Conservation (phyloP, 2,113 vertebrate genomes). For the Cololabis saira region DNA sequence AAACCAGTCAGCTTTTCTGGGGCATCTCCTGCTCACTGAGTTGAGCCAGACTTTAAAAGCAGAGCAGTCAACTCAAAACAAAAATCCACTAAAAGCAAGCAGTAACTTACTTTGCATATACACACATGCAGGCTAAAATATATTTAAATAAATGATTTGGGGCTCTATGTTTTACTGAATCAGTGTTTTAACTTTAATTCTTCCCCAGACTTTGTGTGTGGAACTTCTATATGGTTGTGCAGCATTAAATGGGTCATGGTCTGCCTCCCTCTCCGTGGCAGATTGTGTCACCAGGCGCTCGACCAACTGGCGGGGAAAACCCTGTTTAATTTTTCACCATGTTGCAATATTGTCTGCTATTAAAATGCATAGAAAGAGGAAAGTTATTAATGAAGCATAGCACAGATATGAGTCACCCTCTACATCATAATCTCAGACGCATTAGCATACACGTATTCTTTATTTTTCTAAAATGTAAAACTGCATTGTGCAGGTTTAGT, state of each 20-base stretch:
- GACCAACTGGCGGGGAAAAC: constrained; percentile 60
- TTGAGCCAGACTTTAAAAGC: too few relatives aligned
- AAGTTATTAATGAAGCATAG: constrained; percentile 68
- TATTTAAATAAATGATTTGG: background rate
- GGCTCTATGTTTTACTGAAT: background rate
- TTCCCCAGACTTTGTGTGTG: constrained; percentile 13
- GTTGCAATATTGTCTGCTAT: constrained; percentile 51
- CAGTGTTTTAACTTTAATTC: background rate
- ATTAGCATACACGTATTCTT: background rate
- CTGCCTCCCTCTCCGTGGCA: constrained; percentile 62
- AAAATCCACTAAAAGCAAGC: too few relatives aligned
- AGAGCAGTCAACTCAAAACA: too few relatives aligned
- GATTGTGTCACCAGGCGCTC: constrained; percentile 66
- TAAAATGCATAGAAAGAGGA: constrained; percentile 69
- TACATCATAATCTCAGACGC: constrained; percentile 17
- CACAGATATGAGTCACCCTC: constrained; percentile 21
- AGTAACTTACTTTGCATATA: too few relatives aligned
- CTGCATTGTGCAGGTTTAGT: too few relatives aligned
- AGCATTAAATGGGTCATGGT: constrained; percentile 68
- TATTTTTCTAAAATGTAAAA: too few relatives aligned
- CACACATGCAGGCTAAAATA: too few relatives aligned
- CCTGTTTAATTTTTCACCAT: constrained; percentile 66
- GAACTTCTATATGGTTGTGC: constrained; percentile 21
- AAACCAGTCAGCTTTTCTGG: too few relatives aligned
- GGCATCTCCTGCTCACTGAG: too few relatives aligned